Percentiles rank a stretch among this genome's conserved stretches.
Conservation (phyloP, 1,140 invertebrate species). For the Homalodisca vitripennis region DNA sequence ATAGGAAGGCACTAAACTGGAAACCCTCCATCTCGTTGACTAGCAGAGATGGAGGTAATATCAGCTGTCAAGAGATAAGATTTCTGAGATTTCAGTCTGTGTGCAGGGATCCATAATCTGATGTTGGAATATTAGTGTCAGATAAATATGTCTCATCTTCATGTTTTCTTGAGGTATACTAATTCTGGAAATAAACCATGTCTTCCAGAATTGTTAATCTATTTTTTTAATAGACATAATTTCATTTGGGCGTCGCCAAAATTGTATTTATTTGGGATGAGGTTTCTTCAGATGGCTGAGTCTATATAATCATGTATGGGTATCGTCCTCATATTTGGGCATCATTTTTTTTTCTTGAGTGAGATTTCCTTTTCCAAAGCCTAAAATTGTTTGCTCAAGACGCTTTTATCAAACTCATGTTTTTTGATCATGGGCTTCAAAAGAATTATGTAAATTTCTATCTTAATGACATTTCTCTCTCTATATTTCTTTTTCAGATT, state of each 20-base stretch:
- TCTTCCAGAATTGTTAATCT: background rate
- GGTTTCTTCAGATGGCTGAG: background rate
- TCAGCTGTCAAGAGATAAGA: background rate
- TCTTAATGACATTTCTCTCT: background rate
- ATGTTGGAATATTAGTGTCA: background rate
- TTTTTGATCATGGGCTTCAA: background rate
- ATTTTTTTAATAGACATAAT: background rate
- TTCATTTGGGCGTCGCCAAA: background rate
- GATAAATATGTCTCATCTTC: background rate
- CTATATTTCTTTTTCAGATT: conserved; percentile 4
- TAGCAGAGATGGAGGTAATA: background rate
- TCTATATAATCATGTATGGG: background rate
- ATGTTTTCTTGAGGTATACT: background rate
- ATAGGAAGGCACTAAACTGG: background rate
- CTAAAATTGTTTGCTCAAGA: background rate
- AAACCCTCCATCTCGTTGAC: background rate
- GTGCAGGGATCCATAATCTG: background rate
- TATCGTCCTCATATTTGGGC: background rate
- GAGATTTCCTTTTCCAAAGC: background rate
- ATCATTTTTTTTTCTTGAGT: background rate
- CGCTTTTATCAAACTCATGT: no score
- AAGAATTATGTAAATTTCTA: background rate
- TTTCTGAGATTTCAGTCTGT: background rate
- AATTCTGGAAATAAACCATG: background rate
- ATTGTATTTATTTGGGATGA: background rate